Evolutionary conservation across 2,888 invertebrate species (phyloP), one percentile per base, ranked within the genome.

Genomic region (Ephialtes manifestator): DNA sequence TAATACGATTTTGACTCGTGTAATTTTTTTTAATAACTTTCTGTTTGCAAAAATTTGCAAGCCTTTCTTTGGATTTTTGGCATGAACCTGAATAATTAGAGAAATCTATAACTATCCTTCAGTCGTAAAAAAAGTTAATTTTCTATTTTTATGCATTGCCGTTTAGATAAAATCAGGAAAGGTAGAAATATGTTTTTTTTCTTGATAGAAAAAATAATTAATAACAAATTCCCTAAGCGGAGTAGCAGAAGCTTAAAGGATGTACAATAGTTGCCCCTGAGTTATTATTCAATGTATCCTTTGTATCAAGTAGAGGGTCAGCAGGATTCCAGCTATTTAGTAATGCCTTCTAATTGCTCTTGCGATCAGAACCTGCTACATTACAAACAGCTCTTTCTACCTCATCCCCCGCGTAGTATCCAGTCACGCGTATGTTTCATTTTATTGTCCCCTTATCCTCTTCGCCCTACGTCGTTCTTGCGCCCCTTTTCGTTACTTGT

Each of bases 331-430:
- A 71, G 46, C 82, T 81, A 58, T 55, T 74, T 20, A 80, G 81
- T 91, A 91, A 92, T 92, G 75, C 90, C 87, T 85, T 88, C 87
- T 92, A 92, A 92, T 92, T 92, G 91, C 89, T 89, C 77, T 81
- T 80, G 86, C 81, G 86, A 89, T 89, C 80, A 71, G 83, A 87
- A 85, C 86, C 86, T 84, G 85, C 75, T 86, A 55, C 75, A 53
- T 78, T 83, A 77, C 89, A 48, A 87, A 1, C 11, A 39, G 31
- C 18, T 48, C 48, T 63, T 63, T 77, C 68, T 48, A 68, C 81
- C 84, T 71, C 55, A 71, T 78, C 76, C 63, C 68, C 68, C 78
- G 51, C 71, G 68, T 46, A 51, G 74, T 70, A 86, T 78, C 75
- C 89, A 90, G 89, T 92, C 90, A 91, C 88, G 91, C 91, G 90